Evolutionary conservation across 2,113 vertebrate species (phyloP), one percentile per base, ranked within the genome.

Genomic region (Esox niger): DNA sequence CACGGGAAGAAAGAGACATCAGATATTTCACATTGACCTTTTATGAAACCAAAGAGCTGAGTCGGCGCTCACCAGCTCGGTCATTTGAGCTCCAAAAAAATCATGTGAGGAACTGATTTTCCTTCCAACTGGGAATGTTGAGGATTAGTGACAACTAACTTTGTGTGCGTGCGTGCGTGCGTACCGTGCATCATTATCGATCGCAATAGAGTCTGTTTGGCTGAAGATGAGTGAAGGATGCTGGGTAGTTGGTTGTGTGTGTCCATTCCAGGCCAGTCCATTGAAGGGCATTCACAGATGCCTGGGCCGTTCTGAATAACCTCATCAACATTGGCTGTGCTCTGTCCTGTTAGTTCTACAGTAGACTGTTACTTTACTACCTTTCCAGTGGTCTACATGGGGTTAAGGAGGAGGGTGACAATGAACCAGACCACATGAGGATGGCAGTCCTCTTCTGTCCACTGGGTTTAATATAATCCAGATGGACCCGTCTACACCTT

Each of bases 41-140:
- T 61, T 61, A 30, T 35, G 21, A 38, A 61, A 61, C 59, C 59
- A 61, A 61, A 61, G 59, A 61, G 59, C 32, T 61, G 59, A 61
- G 32, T 61, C 9, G 32, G 59, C 59, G 32, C 21, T 35, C 59
- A 35, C 59, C 59, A n/a, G n/a, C 59, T 61, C 59, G 35, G 20
- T 61, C 59, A 61, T n/a, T 35, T 21, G 23, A 13, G 20, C 59
- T 21, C 59, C 13, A n/a, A n/a, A 21, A 33, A n/a, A n/a, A n/a
- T n/a, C 20, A 59, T 59, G 26, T 59, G 57, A 31, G 27, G 31
- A 13, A 59, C 57, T 59, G 30, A 59, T 59, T 29, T 59, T 59
- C 26, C 30, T 59, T 31, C 31, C 2, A 30, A 61, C 30, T 20
- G 17, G 32, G 8, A 11, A n/a, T 52, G 47, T 23, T n/a, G 20